Conservation (phyloP, 2,113 vertebrate species). For the Colinus virginianus region DNA sequence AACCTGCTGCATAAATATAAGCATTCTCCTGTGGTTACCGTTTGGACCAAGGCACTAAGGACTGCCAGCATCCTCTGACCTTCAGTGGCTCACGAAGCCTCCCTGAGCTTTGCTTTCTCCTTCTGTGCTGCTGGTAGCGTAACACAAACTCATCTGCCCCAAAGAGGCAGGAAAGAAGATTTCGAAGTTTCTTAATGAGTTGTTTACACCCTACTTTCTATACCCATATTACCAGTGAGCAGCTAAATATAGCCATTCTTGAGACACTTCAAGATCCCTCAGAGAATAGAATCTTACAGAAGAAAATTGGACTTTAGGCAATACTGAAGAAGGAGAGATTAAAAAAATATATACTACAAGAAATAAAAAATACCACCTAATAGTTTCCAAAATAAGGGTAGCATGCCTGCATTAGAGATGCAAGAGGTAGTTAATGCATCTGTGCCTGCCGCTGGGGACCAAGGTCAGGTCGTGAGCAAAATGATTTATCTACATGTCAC, state of each 20-base stretch:
- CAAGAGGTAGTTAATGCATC: constrained; percentile 20
- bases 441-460: constrained; percentile 3
- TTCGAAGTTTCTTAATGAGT: neutral
- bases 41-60: neutral
- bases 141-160: neutral
- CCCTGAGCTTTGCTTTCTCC: neutral
- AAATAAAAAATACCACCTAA: neutral
- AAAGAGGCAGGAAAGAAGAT: neutral
- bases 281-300: neutral
- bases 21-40: constrained; percentile 36
- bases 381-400: neutral
- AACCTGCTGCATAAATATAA: constrained; percentile 68
- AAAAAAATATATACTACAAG: neutral
- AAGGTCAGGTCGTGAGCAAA: constrained; percentile 11
- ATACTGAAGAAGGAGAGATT: neutral
- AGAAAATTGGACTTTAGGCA: constrained; percentile 2
- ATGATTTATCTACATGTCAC: constrained; percentile 38
- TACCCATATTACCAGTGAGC: neutral
- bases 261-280: neutral
- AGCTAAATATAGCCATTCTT: constrained; percentile 25
- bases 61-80: neutral
- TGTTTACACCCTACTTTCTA: constrained; percentile 6
- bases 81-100: neutral
- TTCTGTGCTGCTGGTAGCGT: neutral
- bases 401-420: neutral